Evolutionary conservation across 2,797 vertebrate genomes (phyloP), one percentile per base, ranked within the genome.

Genomic region (Sebastes trivittatus): DNA sequence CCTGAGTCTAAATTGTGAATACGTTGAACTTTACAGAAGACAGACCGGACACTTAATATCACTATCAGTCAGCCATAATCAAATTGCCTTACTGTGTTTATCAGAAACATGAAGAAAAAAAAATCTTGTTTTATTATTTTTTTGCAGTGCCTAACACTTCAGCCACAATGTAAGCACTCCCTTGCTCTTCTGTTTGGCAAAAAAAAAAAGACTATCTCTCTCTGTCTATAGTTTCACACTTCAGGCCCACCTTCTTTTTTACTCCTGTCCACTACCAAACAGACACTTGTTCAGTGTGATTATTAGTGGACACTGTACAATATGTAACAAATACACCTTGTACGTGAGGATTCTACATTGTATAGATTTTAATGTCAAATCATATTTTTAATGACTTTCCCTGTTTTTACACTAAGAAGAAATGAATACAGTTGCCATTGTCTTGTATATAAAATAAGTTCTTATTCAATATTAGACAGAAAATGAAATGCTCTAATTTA

Each of bases 41-140:
- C 85, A 78, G 80, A 90, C 76, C 54, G 18, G 81, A 91, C 83
- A 78, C 69, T 83, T 85, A 82, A 18, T 83, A 79, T 86, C 87
- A 82, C 75, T 91, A 90, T 90, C 89, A 87, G 87, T 93, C 89
- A 92, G 91, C 85, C 86, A 87, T 93, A 82, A 93, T 95, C 93
- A 93, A 92, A 94, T 92, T 94, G 95, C 96, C 95, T 96, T 96
- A 95, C 88, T 91, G 85, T 93, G 87, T 95, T 94, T 88, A 84
- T 83, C 78, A 83, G 80, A 89, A 86, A 80, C 76, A 49, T 81
- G 69, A 74, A 71, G 60, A 25, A 27, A 73, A 81, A 77, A 82
- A 42, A 77, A 67, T 64, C 61, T 79, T 22, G n/a, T 82, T 82
- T 89, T 86, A 10, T 61, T 38, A 25, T 77, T 89, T 85, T 88